phyloP scores from a whole-genome alignment of 2,888 invertebrate genomes.

The Elegia similella region DNA sequence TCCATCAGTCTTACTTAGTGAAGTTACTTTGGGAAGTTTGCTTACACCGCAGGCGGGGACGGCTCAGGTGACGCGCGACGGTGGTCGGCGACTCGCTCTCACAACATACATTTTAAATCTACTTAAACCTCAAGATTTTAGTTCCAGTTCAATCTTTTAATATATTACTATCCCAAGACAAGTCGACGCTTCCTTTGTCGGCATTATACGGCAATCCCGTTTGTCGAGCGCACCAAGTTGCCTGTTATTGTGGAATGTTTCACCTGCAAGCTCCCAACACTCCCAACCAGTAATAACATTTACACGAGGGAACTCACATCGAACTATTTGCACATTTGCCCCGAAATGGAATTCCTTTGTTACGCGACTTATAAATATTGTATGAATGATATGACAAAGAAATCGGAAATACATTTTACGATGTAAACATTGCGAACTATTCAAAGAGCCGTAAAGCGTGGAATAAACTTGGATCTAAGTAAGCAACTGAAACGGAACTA shows the following conservation, averaged over 20 bases:
- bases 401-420: constrained; percentile 37
- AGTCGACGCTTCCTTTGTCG: constrained; percentile 28
- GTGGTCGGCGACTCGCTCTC: constrained; percentile 4
- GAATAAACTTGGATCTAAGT: constrained; percentile 24
- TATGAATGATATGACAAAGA: constrained; percentile 70
- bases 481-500: constrained; percentile 36
- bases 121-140: background rate
- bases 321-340: constrained; percentile 75
- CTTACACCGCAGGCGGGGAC: constrained; percentile 33
- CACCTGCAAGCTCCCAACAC: constrained; percentile 63
- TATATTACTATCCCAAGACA: constrained; percentile 19
- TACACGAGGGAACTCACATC: constrained; percentile 78
- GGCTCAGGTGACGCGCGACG: constrained; percentile 44
- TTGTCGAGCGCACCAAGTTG: constrained; percentile 44
- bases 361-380: constrained; percentile 71
- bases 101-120: constrained; percentile 3
- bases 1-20: constrained; percentile 50
- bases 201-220: constrained; percentile 48
- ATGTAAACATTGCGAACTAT: constrained; percentile 12
- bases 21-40: constrained; percentile 44
- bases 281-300: constrained; percentile 66
- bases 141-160: constrained; percentile 21
- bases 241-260: constrained; percentile 67
- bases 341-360: constrained; percentile 77
- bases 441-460: background rate